Percentiles rank a stretch among this genome's conserved stretches.
Conservation (phyloP, 2,797 vertebrate species). For the Fringilla coelebs region DNA sequence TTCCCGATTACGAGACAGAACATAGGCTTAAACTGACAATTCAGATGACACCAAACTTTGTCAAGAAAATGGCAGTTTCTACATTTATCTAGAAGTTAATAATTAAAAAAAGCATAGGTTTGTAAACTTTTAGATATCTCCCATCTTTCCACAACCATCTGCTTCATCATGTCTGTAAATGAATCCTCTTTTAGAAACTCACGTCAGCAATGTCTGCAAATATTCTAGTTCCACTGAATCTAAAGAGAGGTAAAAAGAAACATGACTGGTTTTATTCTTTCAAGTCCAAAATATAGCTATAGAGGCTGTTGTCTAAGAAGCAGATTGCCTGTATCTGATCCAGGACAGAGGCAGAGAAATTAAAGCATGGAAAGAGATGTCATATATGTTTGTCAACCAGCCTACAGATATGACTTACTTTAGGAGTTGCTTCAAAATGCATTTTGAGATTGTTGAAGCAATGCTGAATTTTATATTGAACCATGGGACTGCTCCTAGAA, state of each 20-base stretch:
- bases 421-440: neutral
- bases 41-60: neutral
- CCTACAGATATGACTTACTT: neutral
- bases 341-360: neutral
- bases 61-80: neutral
- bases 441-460: neutral
- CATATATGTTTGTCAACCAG: neutral
- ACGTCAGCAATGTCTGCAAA: neutral
- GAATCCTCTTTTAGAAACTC: neutral
- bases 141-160: neutral
- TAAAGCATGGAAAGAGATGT: neutral
- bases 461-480: neutral
- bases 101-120: neutral
- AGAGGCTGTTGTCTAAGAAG: neutral
- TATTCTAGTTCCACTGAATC: neutral
- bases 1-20: neutral
- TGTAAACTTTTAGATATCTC: neutral
- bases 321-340: neutral
- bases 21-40: neutral
- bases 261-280: neutral
- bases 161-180: neutral
- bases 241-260: neutral
- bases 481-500: accelerated
- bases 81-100: neutral
- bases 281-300: neutral